phyloP scores from a whole-genome alignment of 2,113 vertebrate genomes.

The Eupsittula cactorum region DNA sequence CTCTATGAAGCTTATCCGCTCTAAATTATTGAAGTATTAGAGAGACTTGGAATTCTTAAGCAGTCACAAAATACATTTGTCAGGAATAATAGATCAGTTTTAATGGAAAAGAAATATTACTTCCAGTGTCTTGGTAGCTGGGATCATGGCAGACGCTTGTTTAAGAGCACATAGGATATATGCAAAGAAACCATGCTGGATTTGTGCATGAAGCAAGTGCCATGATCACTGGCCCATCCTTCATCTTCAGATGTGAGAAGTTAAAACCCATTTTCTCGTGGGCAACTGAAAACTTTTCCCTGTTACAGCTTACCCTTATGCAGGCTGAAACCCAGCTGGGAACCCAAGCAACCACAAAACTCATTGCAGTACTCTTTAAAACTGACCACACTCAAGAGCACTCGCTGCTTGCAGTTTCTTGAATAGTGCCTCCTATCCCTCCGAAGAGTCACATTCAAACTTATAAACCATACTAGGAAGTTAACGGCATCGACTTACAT shows the following conservation, averaged over 20 bases:
- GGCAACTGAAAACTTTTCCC: neutral
- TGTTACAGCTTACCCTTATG: neutral
- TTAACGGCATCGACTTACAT: neutral
- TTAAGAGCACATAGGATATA: neutral
- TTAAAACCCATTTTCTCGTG: neutral
- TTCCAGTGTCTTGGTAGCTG: neutral
- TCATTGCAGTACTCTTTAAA: neutral
- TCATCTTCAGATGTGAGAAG: neutral
- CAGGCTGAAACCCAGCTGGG: neutral
- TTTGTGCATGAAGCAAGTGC: neutral
- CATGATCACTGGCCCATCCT: neutral
- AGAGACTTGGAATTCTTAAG: neutral
- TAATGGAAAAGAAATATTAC: neutral
- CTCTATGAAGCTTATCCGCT: neutral
- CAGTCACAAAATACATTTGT: neutral
- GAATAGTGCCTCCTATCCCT: neutral
- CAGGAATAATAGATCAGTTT: neutral
- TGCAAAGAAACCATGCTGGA: neutral
- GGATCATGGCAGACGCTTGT: neutral
- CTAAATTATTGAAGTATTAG: neutral
- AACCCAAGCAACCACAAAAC: neutral
- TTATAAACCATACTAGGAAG: neutral
- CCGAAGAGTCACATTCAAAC: neutral
- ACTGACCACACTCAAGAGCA: neutral
- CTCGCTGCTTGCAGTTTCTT: neutral